Evolutionary conservation across 1,140 invertebrate species (phyloP).

Genomic region (Pseudomyrmex concolor): DNA sequence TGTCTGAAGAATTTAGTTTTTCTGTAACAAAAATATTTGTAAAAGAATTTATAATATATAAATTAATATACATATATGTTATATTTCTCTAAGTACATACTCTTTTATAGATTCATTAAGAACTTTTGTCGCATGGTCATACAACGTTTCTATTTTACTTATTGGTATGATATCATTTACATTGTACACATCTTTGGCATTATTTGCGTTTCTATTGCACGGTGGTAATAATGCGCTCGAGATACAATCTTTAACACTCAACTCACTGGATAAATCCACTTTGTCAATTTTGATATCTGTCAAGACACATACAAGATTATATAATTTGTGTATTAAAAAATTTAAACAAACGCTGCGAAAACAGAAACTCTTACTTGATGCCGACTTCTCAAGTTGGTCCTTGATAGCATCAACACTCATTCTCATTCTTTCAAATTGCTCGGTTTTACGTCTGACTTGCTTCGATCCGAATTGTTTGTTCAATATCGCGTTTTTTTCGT

Average conservation of each 20-base stretch:
- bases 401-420: constrained; percentile 83
- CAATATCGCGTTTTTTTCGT: constrained; percentile 73
- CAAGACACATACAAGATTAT: constrained; percentile 38
- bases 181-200: constrained; percentile 83
- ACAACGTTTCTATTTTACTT: constrained; percentile 79
- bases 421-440: constrained; percentile 84
- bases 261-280: constrained; percentile 66
- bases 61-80: background rate
- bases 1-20: constrained; percentile 71
- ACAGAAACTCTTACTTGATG: constrained; percentile 79
- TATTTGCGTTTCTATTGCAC: constrained; percentile 84
- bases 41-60: constrained; percentile 9
- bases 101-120: constrained; percentile 68
- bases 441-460: constrained; percentile 82
- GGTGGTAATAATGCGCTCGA: constrained; percentile 74
- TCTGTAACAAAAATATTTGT: constrained; percentile 51
- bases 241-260: constrained; percentile 65
- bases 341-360: background rate
- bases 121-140: constrained; percentile 72
- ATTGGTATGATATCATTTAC: constrained; percentile 83
- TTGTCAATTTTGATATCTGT: constrained; percentile 77
- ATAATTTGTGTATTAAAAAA: too few species aligned
- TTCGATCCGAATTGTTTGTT: constrained; percentile 86
- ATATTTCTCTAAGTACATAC: constrained; percentile 59
- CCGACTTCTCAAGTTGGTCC: constrained; percentile 83